phyloP scores from a whole-genome alignment of 1,140 invertebrate genomes.

The Drosophila triauraria region DNA sequence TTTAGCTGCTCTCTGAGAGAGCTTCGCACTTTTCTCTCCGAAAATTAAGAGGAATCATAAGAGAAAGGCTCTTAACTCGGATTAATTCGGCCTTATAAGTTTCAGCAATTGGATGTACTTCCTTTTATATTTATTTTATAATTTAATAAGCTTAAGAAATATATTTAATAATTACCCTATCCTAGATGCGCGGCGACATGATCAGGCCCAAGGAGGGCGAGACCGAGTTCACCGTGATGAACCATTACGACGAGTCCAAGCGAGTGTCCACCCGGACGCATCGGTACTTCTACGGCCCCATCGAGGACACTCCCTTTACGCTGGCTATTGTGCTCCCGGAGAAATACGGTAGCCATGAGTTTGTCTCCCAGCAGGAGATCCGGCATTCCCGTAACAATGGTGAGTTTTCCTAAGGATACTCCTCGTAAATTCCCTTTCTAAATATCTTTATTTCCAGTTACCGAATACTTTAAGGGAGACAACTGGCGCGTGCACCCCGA shows the following conservation, averaged over 20 bases:
- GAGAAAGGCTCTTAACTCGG: too few species aligned
- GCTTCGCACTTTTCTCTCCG: too few species aligned
- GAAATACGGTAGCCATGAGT: conserved; percentile 94
- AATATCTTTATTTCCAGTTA: conserved; percentile 88
- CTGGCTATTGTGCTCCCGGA: conserved; percentile 94
- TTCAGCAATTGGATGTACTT: not conserved
- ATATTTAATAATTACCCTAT: conserved; percentile 4
- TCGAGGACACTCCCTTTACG: conserved; percentile 95
- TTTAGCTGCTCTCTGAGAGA: too few species aligned
- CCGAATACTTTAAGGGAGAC: conserved; percentile 93
- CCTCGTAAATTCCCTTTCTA: fast-evolving
- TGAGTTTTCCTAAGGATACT: conserved; percentile 80
- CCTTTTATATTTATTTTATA: too few species aligned
- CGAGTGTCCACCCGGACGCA: conserved; percentile 85
- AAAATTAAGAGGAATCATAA: not conserved
- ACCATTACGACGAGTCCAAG: conserved; percentile 94
- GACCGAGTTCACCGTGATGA: conserved; percentile 92
- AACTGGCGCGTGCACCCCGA: conserved; percentile 97
- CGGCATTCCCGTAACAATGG: conserved; percentile 92
- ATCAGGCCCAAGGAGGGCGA: conserved; percentile 95
- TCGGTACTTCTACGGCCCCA: conserved; percentile 96
- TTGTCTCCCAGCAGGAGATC: conserved; percentile 94
- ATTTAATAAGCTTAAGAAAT: too few species aligned
- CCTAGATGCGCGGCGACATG: conserved; percentile 94
- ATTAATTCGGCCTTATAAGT: too few species aligned